Conservation (phyloP, 2,888 invertebrate species). For the Smittia sp. region DNA sequence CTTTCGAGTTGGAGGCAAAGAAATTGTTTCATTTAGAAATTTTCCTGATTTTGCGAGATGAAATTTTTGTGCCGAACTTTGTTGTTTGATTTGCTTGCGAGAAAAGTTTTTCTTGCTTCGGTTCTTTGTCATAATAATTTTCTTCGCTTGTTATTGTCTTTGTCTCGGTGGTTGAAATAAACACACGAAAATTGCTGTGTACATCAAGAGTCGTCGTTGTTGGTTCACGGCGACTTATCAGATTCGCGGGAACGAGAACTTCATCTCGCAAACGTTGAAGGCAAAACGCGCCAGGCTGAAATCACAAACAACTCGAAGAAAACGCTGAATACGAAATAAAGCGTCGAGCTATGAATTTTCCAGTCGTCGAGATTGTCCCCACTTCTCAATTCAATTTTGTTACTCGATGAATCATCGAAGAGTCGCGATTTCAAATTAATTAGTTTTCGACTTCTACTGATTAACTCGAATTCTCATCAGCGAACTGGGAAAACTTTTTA, state of each 20-base stretch:
- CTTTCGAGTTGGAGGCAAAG: no score
- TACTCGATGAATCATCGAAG: no score
- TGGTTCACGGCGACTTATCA: background rate
- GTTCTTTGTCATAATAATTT: conserved; percentile 1
- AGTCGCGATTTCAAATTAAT: no score
- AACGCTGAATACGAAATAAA: no score
- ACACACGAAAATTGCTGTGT: background rate
- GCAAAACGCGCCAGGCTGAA: no score
- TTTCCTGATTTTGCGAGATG: background rate
- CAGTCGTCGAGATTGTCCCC: no score
- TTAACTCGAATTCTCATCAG: no score
- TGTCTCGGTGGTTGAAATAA: background rate
- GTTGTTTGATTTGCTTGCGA: background rate
- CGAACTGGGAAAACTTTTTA: conserved; percentile 1
- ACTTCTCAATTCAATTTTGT: no score
- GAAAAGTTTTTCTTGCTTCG: background rate
- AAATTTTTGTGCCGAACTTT: background rate
- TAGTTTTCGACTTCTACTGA: no score
- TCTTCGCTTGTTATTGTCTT: background rate
- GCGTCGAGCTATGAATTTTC: no score
- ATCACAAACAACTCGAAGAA: no score
- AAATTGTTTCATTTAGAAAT: background rate
- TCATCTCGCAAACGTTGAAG: background rate
- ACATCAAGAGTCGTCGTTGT: background rate
- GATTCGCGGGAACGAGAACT: background rate